These are phyloP conservation scores for Atta texana DNA, from an alignment of 1,140 invertebrate species.

Conservation along the genomic window DNA sequence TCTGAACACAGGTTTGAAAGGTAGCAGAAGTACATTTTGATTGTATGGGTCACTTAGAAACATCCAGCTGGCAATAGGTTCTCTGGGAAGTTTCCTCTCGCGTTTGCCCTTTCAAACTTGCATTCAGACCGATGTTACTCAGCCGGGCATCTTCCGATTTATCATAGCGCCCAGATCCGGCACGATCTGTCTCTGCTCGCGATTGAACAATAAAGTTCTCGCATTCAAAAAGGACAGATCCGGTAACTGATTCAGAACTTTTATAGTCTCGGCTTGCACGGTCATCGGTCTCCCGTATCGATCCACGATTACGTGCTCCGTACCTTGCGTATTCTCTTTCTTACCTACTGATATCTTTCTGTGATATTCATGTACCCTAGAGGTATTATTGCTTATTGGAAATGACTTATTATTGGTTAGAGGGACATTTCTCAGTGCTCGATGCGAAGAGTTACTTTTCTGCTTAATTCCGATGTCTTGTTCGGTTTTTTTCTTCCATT, in stretches of 20 bases:
- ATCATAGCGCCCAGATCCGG: slow-evolving; percentile 85
- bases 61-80: slow-evolving; percentile 44
- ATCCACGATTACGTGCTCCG: slow-evolving; percentile 82
- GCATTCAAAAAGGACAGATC: slow-evolving; percentile 84
- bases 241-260: slow-evolving; percentile 83
- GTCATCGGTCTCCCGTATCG: slow-evolving; percentile 82
- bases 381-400: slow-evolving; percentile 60
- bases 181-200: slow-evolving; percentile 83
- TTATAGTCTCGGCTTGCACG: slow-evolving; percentile 80
- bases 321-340: slow-evolving; percentile 65
- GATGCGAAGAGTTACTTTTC: slow-evolving; percentile 46
- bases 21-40: slow-evolving; percentile 69
- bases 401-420: slow-evolving; percentile 64
- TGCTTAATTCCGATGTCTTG: slow-evolving; percentile 54
- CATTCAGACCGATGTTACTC: slow-evolving; percentile 86
- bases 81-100: slow-evolving; percentile 26
- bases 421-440: slow-evolving; percentile 39
- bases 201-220: slow-evolving; percentile 83
- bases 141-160: slow-evolving; percentile 86
- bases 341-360: slow-evolving; percentile 67
- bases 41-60: slow-evolving; percentile 58
- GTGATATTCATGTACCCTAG: slow-evolving; percentile 66
- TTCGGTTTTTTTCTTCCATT: slow-evolving; percentile 79
- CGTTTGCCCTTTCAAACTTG: slow-evolving; percentile 78
- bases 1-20: slow-evolving; percentile 82